Conservation (phyloP, 2,113 vertebrate species). For the Sialia sialis region DNA sequence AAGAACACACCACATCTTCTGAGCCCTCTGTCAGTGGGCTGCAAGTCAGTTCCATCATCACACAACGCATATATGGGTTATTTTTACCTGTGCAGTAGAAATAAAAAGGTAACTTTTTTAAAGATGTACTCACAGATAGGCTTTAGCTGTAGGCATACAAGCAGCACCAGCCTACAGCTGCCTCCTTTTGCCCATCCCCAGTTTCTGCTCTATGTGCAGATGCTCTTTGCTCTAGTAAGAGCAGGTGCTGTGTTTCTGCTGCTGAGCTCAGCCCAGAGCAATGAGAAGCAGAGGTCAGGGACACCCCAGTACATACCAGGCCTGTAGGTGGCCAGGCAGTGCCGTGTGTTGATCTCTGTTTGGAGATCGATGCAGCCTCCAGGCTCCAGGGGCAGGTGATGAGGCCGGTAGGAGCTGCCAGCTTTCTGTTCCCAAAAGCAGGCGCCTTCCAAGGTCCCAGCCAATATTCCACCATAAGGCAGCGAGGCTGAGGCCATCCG, state of each 20-base stretch:
- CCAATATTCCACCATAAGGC: conserved; percentile 86
- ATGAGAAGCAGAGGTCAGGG: background rate
- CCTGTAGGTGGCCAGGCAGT: conserved; percentile 92
- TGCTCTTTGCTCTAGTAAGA: background rate
- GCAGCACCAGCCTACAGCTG: background rate
- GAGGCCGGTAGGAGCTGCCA: conserved; percentile 78
- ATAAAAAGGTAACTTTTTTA: background rate
- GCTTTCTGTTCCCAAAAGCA: conserved; percentile 90
- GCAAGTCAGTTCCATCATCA: conserved; percentile 87
- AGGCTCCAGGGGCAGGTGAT: conserved; percentile 83
- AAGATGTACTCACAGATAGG: background rate
- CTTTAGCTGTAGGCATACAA: background rate
- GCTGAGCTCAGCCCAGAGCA: background rate
- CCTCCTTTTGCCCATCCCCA: background rate
- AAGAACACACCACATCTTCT: conserved; percentile 79
- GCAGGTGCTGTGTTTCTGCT: background rate
- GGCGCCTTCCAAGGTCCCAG: conserved; percentile 88
- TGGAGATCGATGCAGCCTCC: conserved; percentile 89
- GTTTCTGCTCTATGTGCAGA: background rate
- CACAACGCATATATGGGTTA: conserved; percentile 80
- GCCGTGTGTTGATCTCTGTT: conserved; percentile 83
- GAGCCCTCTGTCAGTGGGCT: conserved; percentile 63
- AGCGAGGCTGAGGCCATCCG: conserved; percentile 80
- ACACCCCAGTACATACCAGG: conserved; percentile 67
- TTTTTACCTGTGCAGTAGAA: conserved; percentile 77